Conservation (phyloP, 1,140 invertebrate genomes). For the Octopus sinensis region DNA sequence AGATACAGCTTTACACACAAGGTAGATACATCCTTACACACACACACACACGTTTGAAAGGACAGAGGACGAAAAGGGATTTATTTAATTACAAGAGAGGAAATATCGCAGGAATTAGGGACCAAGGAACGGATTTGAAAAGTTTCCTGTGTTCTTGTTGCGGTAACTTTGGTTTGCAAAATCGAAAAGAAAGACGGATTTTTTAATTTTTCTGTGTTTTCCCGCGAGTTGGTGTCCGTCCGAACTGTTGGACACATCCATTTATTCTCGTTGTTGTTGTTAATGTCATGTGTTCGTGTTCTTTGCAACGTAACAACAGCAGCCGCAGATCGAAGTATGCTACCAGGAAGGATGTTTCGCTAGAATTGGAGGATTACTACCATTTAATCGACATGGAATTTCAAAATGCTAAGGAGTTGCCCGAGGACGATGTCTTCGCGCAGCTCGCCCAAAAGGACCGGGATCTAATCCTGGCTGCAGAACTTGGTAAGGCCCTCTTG, state of each 20-base stretch:
- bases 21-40: not conserved
- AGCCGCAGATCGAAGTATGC: not conserved
- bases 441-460: constrained; percentile 88
- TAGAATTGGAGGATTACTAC: constrained; percentile 1
- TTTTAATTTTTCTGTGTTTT: not conserved
- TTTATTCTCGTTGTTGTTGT: not conserved
- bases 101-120: not conserved
- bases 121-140: not conserved
- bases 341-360: not conserved
- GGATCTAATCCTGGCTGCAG: constrained; percentile 87
- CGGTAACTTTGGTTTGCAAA: not conserved
- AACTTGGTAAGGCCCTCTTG: constrained; percentile 88
- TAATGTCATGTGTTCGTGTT: constrained; percentile 3
- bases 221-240: not conserved
- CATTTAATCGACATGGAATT: not conserved
- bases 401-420: constrained; percentile 18
- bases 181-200: not conserved
- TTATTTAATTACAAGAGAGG: not conserved
- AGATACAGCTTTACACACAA: not conserved
- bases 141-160: not conserved
- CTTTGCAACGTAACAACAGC: not conserved
- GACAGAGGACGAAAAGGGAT: not conserved
- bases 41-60: not conserved
- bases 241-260: not conserved
- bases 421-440: constrained; percentile 72